A percentile compares a stretch with the other conserved stretches of the same genome.
Evolutionary conservation across 2,888 invertebrate species (phyloP).

Genomic region (Sarcophaga subvicina): DNA sequence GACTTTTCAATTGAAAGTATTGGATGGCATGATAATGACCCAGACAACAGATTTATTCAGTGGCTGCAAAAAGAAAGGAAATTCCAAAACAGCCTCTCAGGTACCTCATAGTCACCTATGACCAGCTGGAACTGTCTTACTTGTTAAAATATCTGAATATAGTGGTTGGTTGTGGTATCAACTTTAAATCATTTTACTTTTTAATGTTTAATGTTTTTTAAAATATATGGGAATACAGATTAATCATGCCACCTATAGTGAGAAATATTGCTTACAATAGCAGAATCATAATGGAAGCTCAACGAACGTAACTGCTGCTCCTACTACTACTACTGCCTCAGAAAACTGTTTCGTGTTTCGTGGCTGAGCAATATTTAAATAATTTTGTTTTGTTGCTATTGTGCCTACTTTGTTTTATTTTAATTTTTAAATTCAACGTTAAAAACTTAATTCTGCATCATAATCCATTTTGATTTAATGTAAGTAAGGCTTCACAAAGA

Average conservation of each 20-base stretch:
- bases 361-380: slow-evolving; percentile 44
- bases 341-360: slow-evolving; percentile 7
- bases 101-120: no score
- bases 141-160: neutral
- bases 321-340: neutral
- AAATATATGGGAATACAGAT: slow-evolving; percentile 63
- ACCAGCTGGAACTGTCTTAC: neutral
- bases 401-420: slow-evolving; percentile 5
- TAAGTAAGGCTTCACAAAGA: slow-evolving; percentile 30
- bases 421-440: slow-evolving; percentile 54
- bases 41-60: no score
- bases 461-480: slow-evolving; percentile 66
- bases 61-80: no score
- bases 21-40: no score
- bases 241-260: slow-evolving; percentile 72
- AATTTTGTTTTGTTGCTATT: neutral
- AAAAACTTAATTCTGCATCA: slow-evolving; percentile 64
- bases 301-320: slow-evolving; percentile 1
- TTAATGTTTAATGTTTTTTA: slow-evolving; percentile 17
- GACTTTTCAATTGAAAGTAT: no score
- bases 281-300: slow-evolving; percentile 57
- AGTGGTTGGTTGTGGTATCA: slow-evolving; percentile 18
- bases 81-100: no score
- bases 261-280: slow-evolving; percentile 71
- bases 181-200: slow-evolving; percentile 49